These are phyloP conservation scores for Linurgus olivaceus DNA, from an alignment of 2,797 vertebrate genomes.

Conservation along the genomic window DNA sequence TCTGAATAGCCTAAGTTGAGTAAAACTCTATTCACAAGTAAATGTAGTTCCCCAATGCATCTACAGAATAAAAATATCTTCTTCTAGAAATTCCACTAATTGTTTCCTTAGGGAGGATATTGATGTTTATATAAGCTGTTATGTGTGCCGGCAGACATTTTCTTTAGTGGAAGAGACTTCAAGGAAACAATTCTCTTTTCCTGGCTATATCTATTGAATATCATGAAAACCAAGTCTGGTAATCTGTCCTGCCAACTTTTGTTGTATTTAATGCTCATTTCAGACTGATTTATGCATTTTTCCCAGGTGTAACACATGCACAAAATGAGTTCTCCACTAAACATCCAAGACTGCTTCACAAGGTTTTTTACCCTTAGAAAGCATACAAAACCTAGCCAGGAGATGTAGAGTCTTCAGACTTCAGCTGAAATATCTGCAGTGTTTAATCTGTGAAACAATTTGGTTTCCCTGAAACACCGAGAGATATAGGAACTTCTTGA, in stretches of 20 bases:
- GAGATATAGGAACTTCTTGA: neutral
- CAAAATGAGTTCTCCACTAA: neutral
- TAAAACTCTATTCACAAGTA: neutral
- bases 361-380: neutral
- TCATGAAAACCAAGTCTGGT: neutral
- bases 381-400: neutral
- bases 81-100: neutral
- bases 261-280: neutral
- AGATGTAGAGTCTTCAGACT: neutral
- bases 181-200: neutral
- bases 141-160: neutral
- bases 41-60: accelerated
- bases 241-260: neutral
- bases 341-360: neutral
- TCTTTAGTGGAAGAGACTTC: neutral
- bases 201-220: neutral
- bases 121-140: neutral
- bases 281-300: neutral
- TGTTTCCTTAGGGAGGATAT: neutral
- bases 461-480: neutral
- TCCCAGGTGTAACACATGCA: neutral
- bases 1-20: neutral
- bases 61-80: neutral
- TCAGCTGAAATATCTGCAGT: neutral
- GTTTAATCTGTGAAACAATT: neutral